These are phyloP conservation scores for Typhlichthys eigenmanni DNA, from an alignment of 2,797 vertebrate genomes.

Conservation along the genomic window DNA sequence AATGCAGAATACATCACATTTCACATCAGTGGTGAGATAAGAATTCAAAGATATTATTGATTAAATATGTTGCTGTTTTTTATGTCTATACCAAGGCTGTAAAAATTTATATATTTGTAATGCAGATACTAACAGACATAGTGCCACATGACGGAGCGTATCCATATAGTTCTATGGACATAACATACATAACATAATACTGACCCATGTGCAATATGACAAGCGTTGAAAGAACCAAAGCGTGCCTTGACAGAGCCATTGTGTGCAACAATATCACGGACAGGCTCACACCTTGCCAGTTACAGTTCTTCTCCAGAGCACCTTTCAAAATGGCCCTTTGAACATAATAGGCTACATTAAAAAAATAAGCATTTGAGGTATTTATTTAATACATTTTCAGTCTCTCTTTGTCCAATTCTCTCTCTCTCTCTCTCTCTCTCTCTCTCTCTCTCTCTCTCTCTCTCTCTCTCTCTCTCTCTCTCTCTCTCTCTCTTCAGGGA, in stretches of 20 bases:
- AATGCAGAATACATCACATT: too few species aligned
- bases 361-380: constrained; percentile 1
- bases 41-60: too few species aligned
- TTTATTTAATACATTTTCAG: constrained; percentile 55
- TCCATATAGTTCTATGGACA: constrained; percentile 24
- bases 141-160: constrained; percentile 22
- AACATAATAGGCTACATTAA: constrained; percentile 28
- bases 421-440: neutral
- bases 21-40: too few species aligned
- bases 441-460: constrained; percentile 37
- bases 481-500: constrained; percentile 42
- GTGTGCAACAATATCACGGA: constrained; percentile 56
- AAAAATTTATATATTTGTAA: neutral
- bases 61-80: too few species aligned
- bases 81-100: too few species aligned
- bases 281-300: constrained; percentile 47
- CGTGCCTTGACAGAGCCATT: constrained; percentile 30
- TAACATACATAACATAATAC: neutral
- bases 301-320: neutral
- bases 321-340: constrained; percentile 49
- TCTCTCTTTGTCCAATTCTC: constrained; percentile 29
- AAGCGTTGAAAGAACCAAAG: constrained; percentile 48
- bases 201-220: constrained; percentile 29
- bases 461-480: constrained; percentile 14
- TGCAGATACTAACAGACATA: constrained; percentile 1